A percentile compares a stretch with the other conserved stretches of the same genome.
phyloP scores from a whole-genome alignment of 2,113 vertebrate species.

The Lates calcarifer region DNA sequence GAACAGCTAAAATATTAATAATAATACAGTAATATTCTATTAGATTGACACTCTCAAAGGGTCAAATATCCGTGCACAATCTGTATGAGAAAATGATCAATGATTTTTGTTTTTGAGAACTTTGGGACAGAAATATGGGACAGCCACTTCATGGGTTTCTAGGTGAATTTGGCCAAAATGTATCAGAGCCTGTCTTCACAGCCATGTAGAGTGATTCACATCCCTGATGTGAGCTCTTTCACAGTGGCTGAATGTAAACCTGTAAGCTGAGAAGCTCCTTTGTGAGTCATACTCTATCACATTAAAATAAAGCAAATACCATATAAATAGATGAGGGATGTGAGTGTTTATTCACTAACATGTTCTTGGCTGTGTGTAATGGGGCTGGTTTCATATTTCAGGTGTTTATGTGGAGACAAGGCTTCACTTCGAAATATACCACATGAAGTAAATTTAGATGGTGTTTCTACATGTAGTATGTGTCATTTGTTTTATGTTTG shows the following conservation, averaged over 20 bases:
- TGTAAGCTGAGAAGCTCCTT: slow-evolving; percentile 48
- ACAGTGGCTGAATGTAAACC: slow-evolving; percentile 60
- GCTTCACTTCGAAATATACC: slow-evolving; percentile 9
- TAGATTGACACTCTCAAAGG: too few relatives aligned
- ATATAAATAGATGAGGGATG: slow-evolving; percentile 69
- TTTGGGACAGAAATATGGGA: neutral
- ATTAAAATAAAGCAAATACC: slow-evolving; percentile 36
- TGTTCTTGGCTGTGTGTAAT: slow-evolving; percentile 16
- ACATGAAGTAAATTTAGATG: slow-evolving; percentile 19
- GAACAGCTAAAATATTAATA: too few relatives aligned
- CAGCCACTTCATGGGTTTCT: slow-evolving; percentile 8
- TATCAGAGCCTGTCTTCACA: slow-evolving; percentile 35
- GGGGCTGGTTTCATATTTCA: slow-evolving; percentile 41
- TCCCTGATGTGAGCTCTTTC: slow-evolving; percentile 21
- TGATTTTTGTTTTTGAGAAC: neutral
- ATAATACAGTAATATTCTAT: too few relatives aligned
- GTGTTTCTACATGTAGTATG: neutral
- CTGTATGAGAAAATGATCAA: neutral
- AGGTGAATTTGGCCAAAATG: slow-evolving; percentile 37
- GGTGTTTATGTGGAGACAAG: slow-evolving; percentile 64
- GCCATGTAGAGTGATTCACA: slow-evolving; percentile 29
- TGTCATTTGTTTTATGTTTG: slow-evolving; percentile 28
- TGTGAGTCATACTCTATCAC: slow-evolving; percentile 40
- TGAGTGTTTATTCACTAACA: slow-evolving; percentile 28
- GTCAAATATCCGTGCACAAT: too few relatives aligned